Conservation (phyloP, 2,888 invertebrate genomes). For the Hoplodrina blanda region DNA sequence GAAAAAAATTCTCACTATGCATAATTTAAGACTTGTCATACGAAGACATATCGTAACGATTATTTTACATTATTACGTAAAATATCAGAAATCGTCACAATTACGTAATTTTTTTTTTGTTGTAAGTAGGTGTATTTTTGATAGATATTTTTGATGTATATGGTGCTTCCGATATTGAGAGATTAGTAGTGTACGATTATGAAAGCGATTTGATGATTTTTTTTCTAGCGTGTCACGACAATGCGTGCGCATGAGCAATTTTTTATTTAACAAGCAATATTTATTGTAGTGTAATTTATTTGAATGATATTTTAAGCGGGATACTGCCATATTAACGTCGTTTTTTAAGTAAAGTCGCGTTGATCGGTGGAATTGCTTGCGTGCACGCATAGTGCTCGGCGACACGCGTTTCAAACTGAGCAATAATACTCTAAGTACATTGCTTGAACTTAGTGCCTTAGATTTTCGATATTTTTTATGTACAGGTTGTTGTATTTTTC, state of each 20-base stretch:
- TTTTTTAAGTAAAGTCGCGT: conserved; percentile 19
- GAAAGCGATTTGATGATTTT: conserved; percentile 31
- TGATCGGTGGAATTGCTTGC: conserved; percentile 29
- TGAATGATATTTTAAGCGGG: conserved; percentile 15
- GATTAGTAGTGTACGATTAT: conserved; percentile 65
- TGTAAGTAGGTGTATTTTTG: conserved; percentile 59
- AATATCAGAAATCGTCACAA: conserved; percentile 59
- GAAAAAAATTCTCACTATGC: conserved; percentile 45
- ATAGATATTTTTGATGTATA: conserved; percentile 63
- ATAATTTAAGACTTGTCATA: conserved; percentile 66
- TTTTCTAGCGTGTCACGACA: conserved; percentile 20
- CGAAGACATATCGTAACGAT: conserved; percentile 60
- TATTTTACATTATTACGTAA: conserved; percentile 57
- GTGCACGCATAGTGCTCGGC: conserved; percentile 8
- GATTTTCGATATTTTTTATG: conserved; percentile 52
- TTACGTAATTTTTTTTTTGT: conserved; percentile 56
- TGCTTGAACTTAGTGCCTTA: conserved; percentile 62
- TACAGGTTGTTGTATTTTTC: conserved; percentile 47
- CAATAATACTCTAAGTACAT: conserved; percentile 64
- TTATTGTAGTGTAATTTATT: conserved; percentile 52
- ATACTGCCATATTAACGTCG: conserved; percentile 22
- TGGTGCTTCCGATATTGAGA: conserved; percentile 69
- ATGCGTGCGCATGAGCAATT: conserved; percentile 26
- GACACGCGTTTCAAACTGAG: conserved; percentile 26
- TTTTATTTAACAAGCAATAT: conserved; percentile 38